Conservation (phyloP, 2,113 vertebrate genomes). For the Amazona guildingii region DNA sequence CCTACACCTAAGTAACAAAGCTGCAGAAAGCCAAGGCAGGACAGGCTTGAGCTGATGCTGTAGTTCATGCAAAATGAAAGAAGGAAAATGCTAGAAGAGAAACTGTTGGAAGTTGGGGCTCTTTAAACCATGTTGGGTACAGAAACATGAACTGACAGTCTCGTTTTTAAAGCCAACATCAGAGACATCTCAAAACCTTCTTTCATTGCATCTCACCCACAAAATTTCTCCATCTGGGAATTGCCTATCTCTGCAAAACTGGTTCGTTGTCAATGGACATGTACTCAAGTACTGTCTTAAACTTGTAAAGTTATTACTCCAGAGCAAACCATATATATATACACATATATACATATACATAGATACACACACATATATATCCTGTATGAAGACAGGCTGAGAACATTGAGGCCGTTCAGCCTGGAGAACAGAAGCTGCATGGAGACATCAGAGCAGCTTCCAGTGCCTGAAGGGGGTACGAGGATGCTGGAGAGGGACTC, state of each 20-base stretch:
- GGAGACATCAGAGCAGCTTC: neutral
- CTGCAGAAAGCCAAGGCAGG: neutral
- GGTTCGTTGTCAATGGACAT: neutral
- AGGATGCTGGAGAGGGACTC: too few relatives aligned
- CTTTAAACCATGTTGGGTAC: neutral
- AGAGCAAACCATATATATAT: neutral
- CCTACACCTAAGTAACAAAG: neutral
- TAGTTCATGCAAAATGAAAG: neutral
- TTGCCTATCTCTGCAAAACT: neutral
- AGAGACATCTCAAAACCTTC: neutral
- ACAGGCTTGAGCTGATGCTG: neutral
- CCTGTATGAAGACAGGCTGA: neutral
- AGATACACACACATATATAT: neutral
- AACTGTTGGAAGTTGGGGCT: neutral
- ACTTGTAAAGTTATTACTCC: neutral
- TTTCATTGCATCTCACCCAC: neutral
- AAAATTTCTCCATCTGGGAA: neutral
- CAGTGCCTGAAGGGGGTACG: neutral
- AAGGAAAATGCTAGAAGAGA: neutral
- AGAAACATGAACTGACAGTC: neutral
- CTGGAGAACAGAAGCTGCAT: neutral
- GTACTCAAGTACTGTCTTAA: neutral
- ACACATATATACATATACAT: neutral
- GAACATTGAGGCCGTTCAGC: neutral
- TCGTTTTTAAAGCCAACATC: neutral